phyloP scores from a whole-genome alignment of 2,113 vertebrate species.

The Archilochus colubris region DNA sequence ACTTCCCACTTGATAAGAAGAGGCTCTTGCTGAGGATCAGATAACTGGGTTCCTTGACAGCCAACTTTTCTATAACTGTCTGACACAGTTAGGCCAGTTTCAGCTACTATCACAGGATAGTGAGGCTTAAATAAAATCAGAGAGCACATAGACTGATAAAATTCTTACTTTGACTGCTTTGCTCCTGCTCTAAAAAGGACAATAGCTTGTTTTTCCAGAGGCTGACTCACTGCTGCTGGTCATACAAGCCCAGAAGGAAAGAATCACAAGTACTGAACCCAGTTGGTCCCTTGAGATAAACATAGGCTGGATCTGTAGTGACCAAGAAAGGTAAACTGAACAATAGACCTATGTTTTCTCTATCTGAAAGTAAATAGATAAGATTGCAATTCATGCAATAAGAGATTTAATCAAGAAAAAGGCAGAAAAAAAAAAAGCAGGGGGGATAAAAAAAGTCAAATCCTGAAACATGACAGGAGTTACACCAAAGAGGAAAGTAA shows the following conservation, averaged over 20 bases:
- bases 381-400: constrained; percentile 36
- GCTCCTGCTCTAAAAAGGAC: constrained; percentile 69
- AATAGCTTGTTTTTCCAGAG: constrained; percentile 68
- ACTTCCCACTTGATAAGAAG: background rate
- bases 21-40: background rate
- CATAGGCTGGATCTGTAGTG: constrained; percentile 69
- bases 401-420: background rate
- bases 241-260: constrained; percentile 70
- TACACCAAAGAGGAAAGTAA: background rate
- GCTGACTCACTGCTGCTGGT: constrained; percentile 71
- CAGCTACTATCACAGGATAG: constrained; percentile 42
- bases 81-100: background rate
- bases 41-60: background rate
- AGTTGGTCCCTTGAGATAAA: constrained; percentile 68
- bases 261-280: constrained; percentile 70
- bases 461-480: background rate
- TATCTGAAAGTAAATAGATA: constrained; percentile 57
- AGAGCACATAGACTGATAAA: constrained; percentile 57
- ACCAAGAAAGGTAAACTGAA: constrained; percentile 69
- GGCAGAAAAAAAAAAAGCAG: rapidly evolving
- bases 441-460: background rate
- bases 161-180: constrained; percentile 72
- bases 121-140: constrained; percentile 48
- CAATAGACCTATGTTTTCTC: constrained; percentile 60
- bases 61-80: background rate